Conservation (phyloP, 2,797 vertebrate genomes). For the Scomberomorus guttatus region DNA sequence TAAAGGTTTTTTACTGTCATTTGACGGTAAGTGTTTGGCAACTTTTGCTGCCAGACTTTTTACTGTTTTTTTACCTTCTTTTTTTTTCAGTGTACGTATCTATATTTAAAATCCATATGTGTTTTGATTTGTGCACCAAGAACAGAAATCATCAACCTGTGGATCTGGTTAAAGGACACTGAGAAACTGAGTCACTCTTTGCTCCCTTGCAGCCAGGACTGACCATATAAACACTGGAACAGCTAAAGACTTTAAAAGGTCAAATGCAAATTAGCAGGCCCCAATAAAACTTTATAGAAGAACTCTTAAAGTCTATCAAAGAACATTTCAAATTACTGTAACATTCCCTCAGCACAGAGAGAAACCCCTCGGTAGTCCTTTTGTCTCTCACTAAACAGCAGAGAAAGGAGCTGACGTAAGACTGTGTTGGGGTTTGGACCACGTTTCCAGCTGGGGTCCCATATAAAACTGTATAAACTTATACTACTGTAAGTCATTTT, state of each 20-base stretch:
- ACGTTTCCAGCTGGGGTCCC: not conserved
- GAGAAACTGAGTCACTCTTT: constrained; percentile 4
- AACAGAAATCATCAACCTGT: constrained; percentile 2
- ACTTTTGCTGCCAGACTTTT: too few species aligned
- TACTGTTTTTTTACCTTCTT: too few species aligned
- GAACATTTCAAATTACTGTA: constrained; percentile 25
- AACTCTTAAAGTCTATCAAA: constrained; percentile 47
- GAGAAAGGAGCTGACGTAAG: constrained; percentile 24
- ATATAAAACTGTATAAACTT: constrained; percentile 6
- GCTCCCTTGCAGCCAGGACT: not conserved
- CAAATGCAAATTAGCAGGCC: constrained; percentile 62
- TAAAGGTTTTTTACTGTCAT: too few species aligned
- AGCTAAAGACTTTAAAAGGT: constrained; percentile 61
- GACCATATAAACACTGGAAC: constrained; percentile 16
- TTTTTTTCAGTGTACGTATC: too few species aligned
- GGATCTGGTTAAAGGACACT: not conserved
- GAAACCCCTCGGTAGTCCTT: constrained; percentile 9
- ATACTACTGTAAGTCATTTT: not conserved
- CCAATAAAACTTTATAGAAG: constrained; percentile 55
- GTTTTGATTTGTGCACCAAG: not conserved
- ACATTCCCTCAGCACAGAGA: constrained; percentile 22
- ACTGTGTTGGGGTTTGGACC: not conserved
- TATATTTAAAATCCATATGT: not conserved
- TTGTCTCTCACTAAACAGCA: constrained; percentile 34
- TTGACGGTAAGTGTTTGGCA: too few species aligned